Conservation (phyloP, 2,797 vertebrate genomes). For the Enteromius fasciolatus region DNA sequence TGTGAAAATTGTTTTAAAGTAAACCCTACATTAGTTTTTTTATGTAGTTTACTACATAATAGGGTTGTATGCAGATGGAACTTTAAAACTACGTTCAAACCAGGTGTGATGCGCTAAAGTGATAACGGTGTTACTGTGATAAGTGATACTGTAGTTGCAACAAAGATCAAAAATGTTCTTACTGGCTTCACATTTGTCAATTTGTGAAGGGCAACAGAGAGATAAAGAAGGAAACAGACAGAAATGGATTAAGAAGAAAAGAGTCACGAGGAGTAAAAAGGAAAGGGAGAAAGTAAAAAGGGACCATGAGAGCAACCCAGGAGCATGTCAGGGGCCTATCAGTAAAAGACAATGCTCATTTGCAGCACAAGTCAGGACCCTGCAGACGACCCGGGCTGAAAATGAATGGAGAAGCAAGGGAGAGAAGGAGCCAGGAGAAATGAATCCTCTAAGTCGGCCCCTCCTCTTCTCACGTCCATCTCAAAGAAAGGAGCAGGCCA, state of each 20-base stretch:
- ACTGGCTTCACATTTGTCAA: background rate
- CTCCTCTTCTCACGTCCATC: conserved; percentile 49
- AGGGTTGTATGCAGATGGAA: background rate
- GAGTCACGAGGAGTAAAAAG: conserved; percentile 5
- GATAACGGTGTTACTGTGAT: no score
- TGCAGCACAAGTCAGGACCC: conserved; percentile 49
- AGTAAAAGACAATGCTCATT: conserved; percentile 45
- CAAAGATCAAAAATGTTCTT: background rate
- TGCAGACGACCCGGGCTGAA: conserved; percentile 54
- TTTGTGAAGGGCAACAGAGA: background rate
- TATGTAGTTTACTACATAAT: background rate
- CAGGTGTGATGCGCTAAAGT: background rate
- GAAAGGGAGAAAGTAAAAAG: conserved; percentile 1
- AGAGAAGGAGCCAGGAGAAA: conserved; percentile 55
- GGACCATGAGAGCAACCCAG: background rate
- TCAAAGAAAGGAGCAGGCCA: conserved; percentile 64
- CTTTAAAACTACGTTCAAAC: background rate
- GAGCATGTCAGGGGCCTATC: conserved; percentile 35
- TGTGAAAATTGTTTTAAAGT: background rate
- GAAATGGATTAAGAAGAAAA: background rate
- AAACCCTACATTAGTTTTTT: background rate
- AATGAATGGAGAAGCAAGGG: conserved; percentile 63
- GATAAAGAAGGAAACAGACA: background rate
- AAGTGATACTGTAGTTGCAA: background rate
- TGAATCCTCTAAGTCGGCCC: conserved; percentile 67